Conservation (phyloP, 2,113 vertebrate genomes). For the Genyomyrus donnyi region DNA sequence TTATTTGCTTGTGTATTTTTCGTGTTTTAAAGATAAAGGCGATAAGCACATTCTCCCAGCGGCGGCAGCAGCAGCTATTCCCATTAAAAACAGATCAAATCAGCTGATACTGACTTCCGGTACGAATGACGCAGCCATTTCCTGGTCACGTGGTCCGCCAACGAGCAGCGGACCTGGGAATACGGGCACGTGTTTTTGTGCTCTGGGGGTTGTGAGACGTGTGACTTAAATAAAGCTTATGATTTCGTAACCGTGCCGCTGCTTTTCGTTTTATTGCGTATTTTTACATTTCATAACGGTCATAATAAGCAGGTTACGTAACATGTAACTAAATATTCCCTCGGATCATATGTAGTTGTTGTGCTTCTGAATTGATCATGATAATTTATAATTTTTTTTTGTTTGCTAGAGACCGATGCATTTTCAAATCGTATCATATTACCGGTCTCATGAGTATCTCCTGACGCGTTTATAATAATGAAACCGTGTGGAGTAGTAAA, state of each 20-base stretch:
- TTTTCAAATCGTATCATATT: not conserved
- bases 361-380: not conserved
- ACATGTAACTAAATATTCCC: not conserved
- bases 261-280: not conserved
- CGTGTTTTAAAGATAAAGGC: slow-evolving; percentile 31
- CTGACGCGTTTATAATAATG: not conserved
- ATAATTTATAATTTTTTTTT: not conserved
- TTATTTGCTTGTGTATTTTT: slow-evolving; percentile 14
- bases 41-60: slow-evolving; percentile 41
- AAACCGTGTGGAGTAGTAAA: not conserved
- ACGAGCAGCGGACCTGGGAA: not conserved
- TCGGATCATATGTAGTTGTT: not conserved
- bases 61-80: slow-evolving; percentile 55
- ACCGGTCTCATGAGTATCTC: not conserved
- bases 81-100: slow-evolving; percentile 59
- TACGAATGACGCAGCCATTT: slow-evolving; percentile 25
- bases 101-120: slow-evolving; percentile 69
- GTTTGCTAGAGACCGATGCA: not conserved
- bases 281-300: not conserved
- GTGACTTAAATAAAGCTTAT: not conserved
- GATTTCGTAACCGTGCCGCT: not conserved
- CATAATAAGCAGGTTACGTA: not conserved
- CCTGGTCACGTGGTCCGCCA: slow-evolving; percentile 27
- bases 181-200: not conserved
- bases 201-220: not conserved